These are phyloP conservation scores for Rhynchophorus ferrugineus DNA, from an alignment of 1,140 invertebrate genomes.

Conservation along the genomic window DNA sequence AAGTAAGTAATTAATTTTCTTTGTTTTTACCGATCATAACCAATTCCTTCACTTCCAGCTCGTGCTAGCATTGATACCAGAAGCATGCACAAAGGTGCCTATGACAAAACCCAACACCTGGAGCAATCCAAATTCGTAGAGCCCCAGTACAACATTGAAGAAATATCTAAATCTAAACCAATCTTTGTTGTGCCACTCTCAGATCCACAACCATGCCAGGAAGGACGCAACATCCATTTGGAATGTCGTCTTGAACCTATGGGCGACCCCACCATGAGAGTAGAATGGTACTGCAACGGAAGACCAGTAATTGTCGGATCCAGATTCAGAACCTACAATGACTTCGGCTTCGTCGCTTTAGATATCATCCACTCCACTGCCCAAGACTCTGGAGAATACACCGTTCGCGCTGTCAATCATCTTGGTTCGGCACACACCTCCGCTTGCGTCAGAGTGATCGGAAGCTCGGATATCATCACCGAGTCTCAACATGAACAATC, in stretches of 20 bases:
- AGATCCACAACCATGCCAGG: slow-evolving; percentile 73
- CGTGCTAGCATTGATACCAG: slow-evolving; percentile 79
- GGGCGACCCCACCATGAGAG: slow-evolving; percentile 90
- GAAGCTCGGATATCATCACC: slow-evolving; percentile 77
- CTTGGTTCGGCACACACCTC: slow-evolving; percentile 87
- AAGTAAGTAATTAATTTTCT: slow-evolving; percentile 54
- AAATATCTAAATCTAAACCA: slow-evolving; percentile 88
- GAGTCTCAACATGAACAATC: slow-evolving; percentile 94
- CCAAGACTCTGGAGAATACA: slow-evolving; percentile 89
- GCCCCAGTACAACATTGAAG: slow-evolving; percentile 82
- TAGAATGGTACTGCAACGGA: slow-evolving; percentile 94
- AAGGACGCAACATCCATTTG: slow-evolving; percentile 86
- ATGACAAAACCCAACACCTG: slow-evolving; percentile 79
- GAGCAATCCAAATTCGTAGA: slow-evolving; percentile 81
- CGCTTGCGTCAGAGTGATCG: slow-evolving; percentile 78
- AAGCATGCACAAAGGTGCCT: slow-evolving; percentile 75
- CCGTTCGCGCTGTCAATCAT: slow-evolving; percentile 83
- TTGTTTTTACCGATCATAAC: no score
- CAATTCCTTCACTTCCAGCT: slow-evolving; percentile 49
- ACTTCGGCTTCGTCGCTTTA: slow-evolving; percentile 87
- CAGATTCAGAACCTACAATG: slow-evolving; percentile 89
- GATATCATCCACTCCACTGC: slow-evolving; percentile 83
- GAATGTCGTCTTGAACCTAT: slow-evolving; percentile 87
- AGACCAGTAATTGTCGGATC: slow-evolving; percentile 79
- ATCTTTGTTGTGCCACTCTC: slow-evolving; percentile 79